Conservation (phyloP, 1,140 invertebrate species). For the Magallana angulata region DNA sequence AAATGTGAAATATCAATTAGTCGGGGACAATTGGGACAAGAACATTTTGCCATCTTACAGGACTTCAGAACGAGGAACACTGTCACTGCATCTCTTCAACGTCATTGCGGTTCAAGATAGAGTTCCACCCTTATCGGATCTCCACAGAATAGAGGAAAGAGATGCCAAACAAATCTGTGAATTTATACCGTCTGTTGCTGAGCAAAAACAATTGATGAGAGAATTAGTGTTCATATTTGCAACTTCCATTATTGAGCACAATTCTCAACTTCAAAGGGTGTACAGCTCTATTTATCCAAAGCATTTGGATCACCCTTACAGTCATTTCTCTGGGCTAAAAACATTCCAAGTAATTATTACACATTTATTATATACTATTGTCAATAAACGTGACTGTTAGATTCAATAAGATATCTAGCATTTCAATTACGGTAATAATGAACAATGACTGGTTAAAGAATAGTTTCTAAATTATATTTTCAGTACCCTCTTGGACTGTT, state of each 20-base stretch:
- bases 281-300: no score
- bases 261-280: no score
- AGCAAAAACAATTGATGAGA: constrained; percentile 1
- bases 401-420: no score
- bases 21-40: constrained; percentile 53
- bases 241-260: background rate
- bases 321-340: no score
- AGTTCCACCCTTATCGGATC: background rate
- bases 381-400: no score
- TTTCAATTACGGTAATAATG: no score
- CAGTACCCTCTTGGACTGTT: constrained; percentile 47
- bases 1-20: constrained; percentile 19
- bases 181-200: background rate
- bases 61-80: constrained; percentile 45
- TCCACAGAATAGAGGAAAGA: no score
- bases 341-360: no score
- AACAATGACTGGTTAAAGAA: no score
- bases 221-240: constrained; percentile 8
- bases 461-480: background rate
- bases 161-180: no score
- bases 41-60: constrained; percentile 43
- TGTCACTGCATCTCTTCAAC: constrained; percentile 56
- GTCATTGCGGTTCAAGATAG: constrained; percentile 45
- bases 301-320: no score
- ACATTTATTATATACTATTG: no score